These are phyloP conservation scores for Crotalus horridus DNA, from an alignment of 2,113 vertebrate genomes.

Conservation along the genomic window DNA sequence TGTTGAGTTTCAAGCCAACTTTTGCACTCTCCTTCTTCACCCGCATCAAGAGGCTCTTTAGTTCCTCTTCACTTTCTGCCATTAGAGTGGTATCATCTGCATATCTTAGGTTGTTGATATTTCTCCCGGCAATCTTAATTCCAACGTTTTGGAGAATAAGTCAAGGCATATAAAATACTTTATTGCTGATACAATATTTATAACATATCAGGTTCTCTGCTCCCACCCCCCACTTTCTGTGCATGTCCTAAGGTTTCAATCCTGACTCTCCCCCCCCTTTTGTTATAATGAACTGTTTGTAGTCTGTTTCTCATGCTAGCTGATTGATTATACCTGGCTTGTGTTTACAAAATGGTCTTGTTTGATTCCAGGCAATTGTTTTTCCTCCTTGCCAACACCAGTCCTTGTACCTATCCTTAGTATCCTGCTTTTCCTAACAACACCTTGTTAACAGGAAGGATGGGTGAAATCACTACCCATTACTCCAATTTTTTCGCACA, in stretches of 20 bases:
- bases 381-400: not conserved
- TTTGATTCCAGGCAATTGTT: not conserved
- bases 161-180: not conserved
- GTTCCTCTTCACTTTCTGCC: too few species aligned
- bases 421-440: not conserved
- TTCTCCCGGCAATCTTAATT: too few species aligned
- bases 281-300: not conserved
- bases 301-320: not conserved
- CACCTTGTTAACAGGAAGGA: not conserved
- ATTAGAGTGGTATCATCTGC: too few species aligned
- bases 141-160: not conserved
- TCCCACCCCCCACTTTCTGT: not conserved
- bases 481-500: not conserved
- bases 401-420: not conserved
- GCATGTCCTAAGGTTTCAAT: not conserved
- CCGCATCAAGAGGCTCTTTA: too few species aligned
- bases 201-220: not conserved
- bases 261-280: not conserved
- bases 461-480: not conserved
- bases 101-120: too few species aligned
- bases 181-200: not conserved
- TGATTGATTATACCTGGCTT: not conserved
- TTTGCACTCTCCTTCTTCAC: too few species aligned
- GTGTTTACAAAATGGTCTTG: not conserved
- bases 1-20: too few species aligned